Evolutionary conservation across 2,113 vertebrate species (phyloP), one percentile per base, ranked within the genome.

Genomic region (Labrus mixtus): DNA sequence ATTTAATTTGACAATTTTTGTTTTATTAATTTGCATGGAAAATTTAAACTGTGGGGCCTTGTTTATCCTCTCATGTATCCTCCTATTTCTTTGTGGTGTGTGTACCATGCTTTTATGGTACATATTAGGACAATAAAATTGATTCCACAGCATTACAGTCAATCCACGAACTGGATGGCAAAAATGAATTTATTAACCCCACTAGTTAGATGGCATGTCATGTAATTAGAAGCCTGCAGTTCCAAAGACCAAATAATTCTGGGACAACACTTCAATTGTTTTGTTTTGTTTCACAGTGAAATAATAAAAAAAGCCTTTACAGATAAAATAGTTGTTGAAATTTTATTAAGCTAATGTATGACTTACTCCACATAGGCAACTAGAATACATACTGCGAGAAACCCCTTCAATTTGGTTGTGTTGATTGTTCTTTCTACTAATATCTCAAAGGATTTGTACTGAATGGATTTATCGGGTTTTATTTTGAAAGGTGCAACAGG

Each of bases 401-500:
- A n/a, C 3, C 9, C 19, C 3, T 51, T 17, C 3, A 6, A 48
- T 48, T 17, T 15, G 16, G 16, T 17, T 48, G 15, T 19, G 7
- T 48, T 48, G 15, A 19, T 16, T 46, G 2, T 4, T 46, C 15
- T 16, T 46, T 16, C 3, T 15, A 1, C 16, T 6, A 48, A 3
- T 11, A 41, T 41, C 2, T 10, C 11, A 11, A 11, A 41, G 10
- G 11, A 41, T 10, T 41, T 33, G 3, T 16, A 17, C 16, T 33
- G 6, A 6, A 33, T 33, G 29, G 4, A 33, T 45, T 15, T 45
- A 11, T 10, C 39, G 4, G 3, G 8, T 51, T 82, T 84, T 86
- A 87, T 82, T 87, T 54, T 84, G 81, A 87, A 84, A 63, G 17
- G 1, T 0, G 1, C 11, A 17, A 50, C 55, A 23, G 83, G 89